phyloP scores from a whole-genome alignment of 2,888 invertebrate species.

The Rhogogaster chlorosoma region DNA sequence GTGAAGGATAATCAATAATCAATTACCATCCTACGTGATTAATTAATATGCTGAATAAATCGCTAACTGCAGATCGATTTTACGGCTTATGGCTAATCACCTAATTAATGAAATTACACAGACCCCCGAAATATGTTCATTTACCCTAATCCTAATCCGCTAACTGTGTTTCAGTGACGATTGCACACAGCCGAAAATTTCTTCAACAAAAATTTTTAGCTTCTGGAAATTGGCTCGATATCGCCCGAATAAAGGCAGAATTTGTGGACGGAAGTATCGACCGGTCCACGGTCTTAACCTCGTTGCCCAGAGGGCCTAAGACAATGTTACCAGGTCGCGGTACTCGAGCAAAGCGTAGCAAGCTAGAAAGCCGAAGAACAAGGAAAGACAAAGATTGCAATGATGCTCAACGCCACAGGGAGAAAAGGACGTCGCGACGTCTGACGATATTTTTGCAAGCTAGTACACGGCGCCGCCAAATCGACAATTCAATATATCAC shows the following conservation, averaged over 20 bases:
- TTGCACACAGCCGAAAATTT: not conserved
- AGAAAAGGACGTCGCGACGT: conserved; percentile 15
- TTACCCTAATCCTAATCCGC: not conserved
- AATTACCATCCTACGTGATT: not conserved
- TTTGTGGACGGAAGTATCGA: conserved; percentile 36
- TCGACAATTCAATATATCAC: not conserved
- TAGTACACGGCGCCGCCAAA: not conserved
- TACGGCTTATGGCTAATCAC: conserved; percentile 10
- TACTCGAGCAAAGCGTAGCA: conserved; percentile 31
- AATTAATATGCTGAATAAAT: not conserved
- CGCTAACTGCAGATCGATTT: not conserved
- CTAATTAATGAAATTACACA: conserved; percentile 12
- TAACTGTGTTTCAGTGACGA: not conserved
- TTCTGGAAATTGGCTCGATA: conserved; percentile 2
- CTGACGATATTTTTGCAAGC: not conserved
- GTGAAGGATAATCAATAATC: not conserved
- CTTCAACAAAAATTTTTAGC: not conserved
- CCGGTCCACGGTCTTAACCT: conserved; percentile 43
- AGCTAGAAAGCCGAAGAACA: not conserved
- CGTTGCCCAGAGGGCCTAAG: conserved; percentile 29
- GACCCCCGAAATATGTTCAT: not conserved
- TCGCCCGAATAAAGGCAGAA: not conserved
- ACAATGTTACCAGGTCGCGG: conserved; percentile 40
- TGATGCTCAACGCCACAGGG: conserved; percentile 7
- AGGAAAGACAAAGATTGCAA: conserved; percentile 3